Base-by-base conservation (phyloP, 2,888 invertebrate species). In the Parascotia fuliginaria region DNA sequence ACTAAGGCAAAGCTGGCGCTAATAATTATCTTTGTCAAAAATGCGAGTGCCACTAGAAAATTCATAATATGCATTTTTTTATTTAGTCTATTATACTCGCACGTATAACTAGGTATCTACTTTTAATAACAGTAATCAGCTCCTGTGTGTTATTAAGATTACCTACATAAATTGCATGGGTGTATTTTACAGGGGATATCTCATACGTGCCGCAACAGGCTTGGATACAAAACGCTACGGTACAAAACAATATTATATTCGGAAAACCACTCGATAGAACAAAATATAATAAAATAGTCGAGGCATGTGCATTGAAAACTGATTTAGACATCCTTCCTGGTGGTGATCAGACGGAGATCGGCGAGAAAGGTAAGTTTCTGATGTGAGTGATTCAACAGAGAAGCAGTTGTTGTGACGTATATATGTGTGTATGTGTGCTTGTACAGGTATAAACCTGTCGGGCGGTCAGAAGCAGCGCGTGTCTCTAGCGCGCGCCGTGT, bases 321-420 rank as follows among this genome's bases (percentile, higher is more conserved):
- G 99, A 99, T 90, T 94, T 99, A 65, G 96, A 97, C 40, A 97
- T 99, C 89, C 88, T 99, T 28, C 97, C 97, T 0, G 98, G 96
- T 9, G 98, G 99, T 0, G 99, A 99, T 92, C 94, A 95, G 77
- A 99, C 99, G 0, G 99, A 99, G 93, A 99, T 99, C 63, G 99
- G 99, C 49, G 99, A 99, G 89, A 99, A 99, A 90, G 97, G 97
- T 83, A 93, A 42, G 27, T n/a, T n/a, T n/a, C n/a, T n/a, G n/a
- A n/a, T n/a, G n/a, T n/a, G n/a, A n/a, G n/a, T n/a, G n/a, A n/a
- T n/a, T n/a, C n/a, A n/a, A n/a, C n/a, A n/a, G n/a, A n/a, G n/a
- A n/a, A n/a, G n/a, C n/a, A n/a, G n/a, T n/a, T n/a, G n/a, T n/a
- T n/a, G n/a, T n/a, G 19, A 19, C 2, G 19, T 19, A 19, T 19